Percentiles rank a stretch among this genome's conserved stretches.
Conservation (phyloP, 2,888 invertebrate genomes). For the Drosophila nigritarsus region DNA sequence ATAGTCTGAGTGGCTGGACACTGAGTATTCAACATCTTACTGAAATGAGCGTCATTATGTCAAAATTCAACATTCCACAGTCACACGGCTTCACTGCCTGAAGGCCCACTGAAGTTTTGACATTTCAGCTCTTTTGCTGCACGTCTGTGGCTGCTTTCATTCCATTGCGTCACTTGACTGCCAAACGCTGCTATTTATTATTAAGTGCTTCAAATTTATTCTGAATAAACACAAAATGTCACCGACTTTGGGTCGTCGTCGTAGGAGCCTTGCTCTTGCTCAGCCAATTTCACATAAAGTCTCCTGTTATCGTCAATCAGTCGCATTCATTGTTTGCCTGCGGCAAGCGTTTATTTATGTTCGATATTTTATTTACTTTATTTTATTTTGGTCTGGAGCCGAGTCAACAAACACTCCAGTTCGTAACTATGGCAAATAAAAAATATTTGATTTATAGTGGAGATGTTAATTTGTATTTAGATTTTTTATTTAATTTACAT, state of each 20-base stretch:
- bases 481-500: slow-evolving; percentile 59
- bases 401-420: slow-evolving; percentile 24
- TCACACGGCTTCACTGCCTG: not conserved
- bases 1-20: not conserved
- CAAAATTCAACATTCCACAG: slow-evolving; percentile 24
- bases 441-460: slow-evolving; percentile 6
- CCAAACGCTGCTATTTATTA: slow-evolving; percentile 54
- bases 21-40: not conserved
- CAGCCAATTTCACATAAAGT: slow-evolving; percentile 33
- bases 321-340: slow-evolving; percentile 48
- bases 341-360: slow-evolving; percentile 56
- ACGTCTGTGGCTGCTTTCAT: slow-evolving; percentile 21
- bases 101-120: slow-evolving; percentile 13
- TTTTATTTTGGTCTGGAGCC: not conserved
- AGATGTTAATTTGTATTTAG: slow-evolving; percentile 19
- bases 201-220: slow-evolving; percentile 58
- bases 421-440: not conserved
- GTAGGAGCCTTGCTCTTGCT: slow-evolving; percentile 18
- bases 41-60: slow-evolving; percentile 14
- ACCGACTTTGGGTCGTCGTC: slow-evolving; percentile 28
- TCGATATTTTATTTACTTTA: slow-evolving; percentile 12
- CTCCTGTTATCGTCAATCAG: slow-evolving; percentile 9
- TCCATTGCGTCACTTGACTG: slow-evolving; percentile 23
- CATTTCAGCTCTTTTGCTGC: slow-evolving; percentile 9
- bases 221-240: slow-evolving; percentile 59